Conservation (phyloP, 1,140 invertebrate species). For the Hylaeus anthracinus region DNA sequence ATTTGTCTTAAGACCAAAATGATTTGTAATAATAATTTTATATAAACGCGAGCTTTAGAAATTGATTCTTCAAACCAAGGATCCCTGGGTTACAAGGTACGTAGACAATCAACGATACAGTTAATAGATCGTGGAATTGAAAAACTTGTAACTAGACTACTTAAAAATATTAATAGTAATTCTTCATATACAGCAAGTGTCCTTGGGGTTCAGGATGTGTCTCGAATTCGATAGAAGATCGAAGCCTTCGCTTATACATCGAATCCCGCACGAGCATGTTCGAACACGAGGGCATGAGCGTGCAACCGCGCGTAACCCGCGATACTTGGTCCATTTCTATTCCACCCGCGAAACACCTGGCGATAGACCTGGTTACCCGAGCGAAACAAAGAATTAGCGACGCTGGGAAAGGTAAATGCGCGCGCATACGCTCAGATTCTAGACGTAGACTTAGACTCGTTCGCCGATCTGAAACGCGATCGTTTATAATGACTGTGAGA, state of each 20-base stretch:
- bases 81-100: too few relatives aligned
- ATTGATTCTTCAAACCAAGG: too few relatives aligned
- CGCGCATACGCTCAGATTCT: background rate
- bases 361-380: constrained; percentile 45
- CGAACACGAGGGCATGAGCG: background rate
- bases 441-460: background rate
- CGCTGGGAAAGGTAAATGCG: background rate
- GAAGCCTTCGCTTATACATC: background rate
- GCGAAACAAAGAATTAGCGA: background rate
- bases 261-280: background rate
- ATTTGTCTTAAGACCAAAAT: too few relatives aligned
- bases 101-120: too few relatives aligned
- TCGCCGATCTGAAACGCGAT: background rate
- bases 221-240: background rate
- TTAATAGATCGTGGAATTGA: too few relatives aligned
- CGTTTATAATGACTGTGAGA: background rate
- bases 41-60: too few relatives aligned
- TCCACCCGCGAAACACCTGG: constrained; percentile 56
- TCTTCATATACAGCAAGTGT: too few relatives aligned
- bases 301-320: background rate
- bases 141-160: too few relatives aligned
- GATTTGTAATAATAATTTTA: too few relatives aligned
- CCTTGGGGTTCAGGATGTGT: background rate
- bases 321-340: constrained; percentile 48
- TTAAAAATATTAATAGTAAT: too few relatives aligned